Conservation (phyloP, 2,888 invertebrate species). For the Willowsia nigromaculata region DNA sequence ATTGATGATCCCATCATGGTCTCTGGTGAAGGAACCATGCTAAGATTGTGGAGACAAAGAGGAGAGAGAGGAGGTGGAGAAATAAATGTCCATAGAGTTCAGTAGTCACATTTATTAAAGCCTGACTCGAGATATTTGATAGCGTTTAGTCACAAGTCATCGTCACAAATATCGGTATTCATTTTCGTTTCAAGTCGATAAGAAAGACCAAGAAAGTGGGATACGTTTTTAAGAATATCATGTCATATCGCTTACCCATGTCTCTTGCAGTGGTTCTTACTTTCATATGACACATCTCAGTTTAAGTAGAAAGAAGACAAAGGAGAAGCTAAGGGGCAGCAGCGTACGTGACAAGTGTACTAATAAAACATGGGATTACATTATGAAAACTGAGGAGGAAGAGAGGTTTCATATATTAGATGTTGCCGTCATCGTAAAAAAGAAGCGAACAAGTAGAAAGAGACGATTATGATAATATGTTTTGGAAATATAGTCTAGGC, state of each 20-base stretch:
- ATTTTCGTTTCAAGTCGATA: neutral
- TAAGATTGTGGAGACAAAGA: neutral
- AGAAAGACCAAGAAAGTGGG: neutral
- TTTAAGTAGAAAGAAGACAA: neutral
- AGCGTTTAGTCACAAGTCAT: neutral
- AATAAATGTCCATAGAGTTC: neutral
- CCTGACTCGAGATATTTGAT: neutral
- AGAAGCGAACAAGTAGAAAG: too few relatives aligned
- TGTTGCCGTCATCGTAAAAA: neutral
- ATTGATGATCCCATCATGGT: neutral
- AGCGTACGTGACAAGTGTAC: neutral
- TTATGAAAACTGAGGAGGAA: neutral
- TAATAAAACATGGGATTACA: neutral
- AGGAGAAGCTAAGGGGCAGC: neutral
- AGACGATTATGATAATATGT: neutral
- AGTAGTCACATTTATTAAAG: neutral
- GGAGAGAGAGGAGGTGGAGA: neutral
- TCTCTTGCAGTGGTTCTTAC: neutral
- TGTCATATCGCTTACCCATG: neutral
- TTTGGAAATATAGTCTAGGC: neutral
- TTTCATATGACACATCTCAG: constrained; percentile 29
- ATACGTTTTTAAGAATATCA: neutral
- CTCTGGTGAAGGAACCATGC: neutral
- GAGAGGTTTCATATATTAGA: neutral
- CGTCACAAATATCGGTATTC: neutral